Conservation (phyloP, 2,888 invertebrate genomes). For the Nineta flava region DNA sequence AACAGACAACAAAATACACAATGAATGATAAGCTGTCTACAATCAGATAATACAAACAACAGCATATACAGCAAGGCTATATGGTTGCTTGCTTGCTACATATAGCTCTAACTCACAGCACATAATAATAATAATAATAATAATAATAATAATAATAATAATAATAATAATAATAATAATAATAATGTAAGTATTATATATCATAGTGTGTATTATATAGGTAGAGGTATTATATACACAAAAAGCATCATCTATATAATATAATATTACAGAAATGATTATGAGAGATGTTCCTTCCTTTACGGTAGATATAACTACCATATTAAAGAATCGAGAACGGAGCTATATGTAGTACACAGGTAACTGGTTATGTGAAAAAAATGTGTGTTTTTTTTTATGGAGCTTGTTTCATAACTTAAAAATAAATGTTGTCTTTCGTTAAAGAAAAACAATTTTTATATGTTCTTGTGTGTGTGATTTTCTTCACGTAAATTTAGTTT, state of each 20-base stretch:
- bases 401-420: too few relatives aligned
- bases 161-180: not conserved
- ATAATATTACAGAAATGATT: slow-evolving; percentile 27
- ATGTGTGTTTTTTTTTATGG: too few relatives aligned
- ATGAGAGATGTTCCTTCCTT: slow-evolving; percentile 29
- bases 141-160: not conserved
- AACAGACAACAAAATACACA: slow-evolving; percentile 9
- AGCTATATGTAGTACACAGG: too few relatives aligned
- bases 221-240: slow-evolving; percentile 15
- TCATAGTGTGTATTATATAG: slow-evolving; percentile 18
- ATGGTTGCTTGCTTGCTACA: too few relatives aligned
- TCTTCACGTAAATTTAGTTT: too few relatives aligned
- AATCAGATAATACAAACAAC: slow-evolving; percentile 12
- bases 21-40: slow-evolving; percentile 15
- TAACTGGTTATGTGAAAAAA: too few relatives aligned
- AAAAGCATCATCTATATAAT: slow-evolving; percentile 15
- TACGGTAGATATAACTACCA: slow-evolving; percentile 19
- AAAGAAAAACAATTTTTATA: too few relatives aligned
- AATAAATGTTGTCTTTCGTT: too few relatives aligned
- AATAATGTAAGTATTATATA: slow-evolving; percentile 19
- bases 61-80: too few relatives aligned
- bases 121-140: not conserved
- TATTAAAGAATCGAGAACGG: not conserved
- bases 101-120: too few relatives aligned
- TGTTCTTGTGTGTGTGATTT: too few relatives aligned